Evolutionary conservation across 2,113 vertebrate genomes (phyloP), one percentile per base, ranked within the genome.

Genomic region (Notiomystis cincta): DNA sequence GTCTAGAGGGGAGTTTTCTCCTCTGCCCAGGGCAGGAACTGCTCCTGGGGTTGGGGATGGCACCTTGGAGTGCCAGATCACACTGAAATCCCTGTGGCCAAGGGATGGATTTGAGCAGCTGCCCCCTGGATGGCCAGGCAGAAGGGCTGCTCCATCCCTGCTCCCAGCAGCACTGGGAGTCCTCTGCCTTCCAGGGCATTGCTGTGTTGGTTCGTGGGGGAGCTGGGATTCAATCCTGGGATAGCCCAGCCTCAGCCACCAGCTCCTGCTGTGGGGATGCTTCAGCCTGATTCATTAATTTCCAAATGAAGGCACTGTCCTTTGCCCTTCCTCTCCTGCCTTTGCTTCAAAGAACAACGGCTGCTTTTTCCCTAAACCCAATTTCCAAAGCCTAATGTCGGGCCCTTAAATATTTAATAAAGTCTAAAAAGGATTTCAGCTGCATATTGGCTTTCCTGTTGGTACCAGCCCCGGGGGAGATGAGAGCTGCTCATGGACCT

Each of bases 361-460:
- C 91, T 67, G 61, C 75, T 86, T 83, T 53, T 83, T 50, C 54
- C 83, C 69, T 3, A 20, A 69, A 58, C 93, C 71, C 7, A 11
- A 65, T 94, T 94, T 87, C 87, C 60, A 83, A 84, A 91, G 90
- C 84, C 85, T 90, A 24, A 85, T 66, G 69, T 42, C 17, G 7
- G 82, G 67, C 11, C 65, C 67, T 93, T 95, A 72, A 97, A 96
- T 97, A 96, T 97, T 97, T 96, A 95, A 96, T 97, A 48, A 77
- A 86, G 71, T 93, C 95, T 95, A 67, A 90, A 93, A 94, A 91
- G 95, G 95, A 89, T 95, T 95, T 95, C 90, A 91, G 85, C 88
- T 88, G 94, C 78, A 10, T 90, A 86, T 94, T 94, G 95, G 79
- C 92, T 85, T 90, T 95, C 64, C 86, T 83, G 76, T 90, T 60